These are phyloP conservation scores for Anoplopoma fimbria DNA, from an alignment of 2,113 vertebrate species.

Conservation along the genomic window DNA sequence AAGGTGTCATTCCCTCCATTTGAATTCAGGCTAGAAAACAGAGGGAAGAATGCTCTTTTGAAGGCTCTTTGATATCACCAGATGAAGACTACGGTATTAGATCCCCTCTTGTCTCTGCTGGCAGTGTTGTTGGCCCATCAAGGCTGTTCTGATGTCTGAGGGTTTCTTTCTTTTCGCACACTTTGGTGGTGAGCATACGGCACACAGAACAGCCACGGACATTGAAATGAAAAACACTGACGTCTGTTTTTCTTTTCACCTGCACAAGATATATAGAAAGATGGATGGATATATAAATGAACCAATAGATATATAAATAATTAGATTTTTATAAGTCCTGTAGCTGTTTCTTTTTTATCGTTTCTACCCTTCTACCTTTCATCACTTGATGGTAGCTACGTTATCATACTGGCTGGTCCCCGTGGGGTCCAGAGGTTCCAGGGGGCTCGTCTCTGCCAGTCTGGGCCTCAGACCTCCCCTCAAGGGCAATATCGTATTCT, in stretches of 20 bases:
- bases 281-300: neutral
- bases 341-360: neutral
- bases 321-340: slow-evolving; percentile 1
- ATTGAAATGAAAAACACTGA: neutral
- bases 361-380: neutral
- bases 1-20: slow-evolving; percentile 44
- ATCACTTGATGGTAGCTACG: neutral
- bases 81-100: slow-evolving; percentile 38
- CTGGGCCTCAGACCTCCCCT: slow-evolving; percentile 65
- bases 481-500: slow-evolving; percentile 83
- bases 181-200: slow-evolving; percentile 5
- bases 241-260: neutral
- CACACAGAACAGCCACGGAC: neutral
- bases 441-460: slow-evolving; percentile 45
- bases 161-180: slow-evolving; percentile 30
- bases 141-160: slow-evolving; percentile 19
- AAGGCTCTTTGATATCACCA: slow-evolving; percentile 58
- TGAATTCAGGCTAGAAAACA: slow-evolving; percentile 45
- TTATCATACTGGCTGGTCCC: slow-evolving; percentile 17
- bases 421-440: slow-evolving; percentile 45
- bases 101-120: slow-evolving; percentile 32
- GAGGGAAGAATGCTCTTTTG: slow-evolving; percentile 48
- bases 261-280: neutral
- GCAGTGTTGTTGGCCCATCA: slow-evolving; percentile 43
- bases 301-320: neutral